Evolutionary conservation across 2,797 vertebrate species (phyloP).

Genomic region (Silurus aristotelis): DNA sequence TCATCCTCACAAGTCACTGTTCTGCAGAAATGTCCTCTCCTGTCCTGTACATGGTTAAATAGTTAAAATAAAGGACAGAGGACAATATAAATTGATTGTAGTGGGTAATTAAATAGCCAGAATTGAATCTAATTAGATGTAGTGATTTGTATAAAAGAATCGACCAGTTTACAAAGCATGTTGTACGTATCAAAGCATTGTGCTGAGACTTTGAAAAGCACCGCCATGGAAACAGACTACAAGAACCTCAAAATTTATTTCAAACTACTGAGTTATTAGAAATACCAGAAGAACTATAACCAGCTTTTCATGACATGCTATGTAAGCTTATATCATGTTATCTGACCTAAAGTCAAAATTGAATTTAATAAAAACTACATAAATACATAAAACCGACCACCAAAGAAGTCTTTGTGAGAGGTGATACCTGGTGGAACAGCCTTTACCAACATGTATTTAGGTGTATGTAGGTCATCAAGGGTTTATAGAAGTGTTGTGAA

Average conservation of each 20-base stretch:
- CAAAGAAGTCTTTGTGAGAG: neutral
- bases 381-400: neutral
- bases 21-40: neutral
- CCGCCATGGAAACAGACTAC: neutral
- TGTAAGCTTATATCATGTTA: neutral
- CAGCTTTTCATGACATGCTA: neutral
- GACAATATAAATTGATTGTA: neutral
- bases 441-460: neutral
- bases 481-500: neutral
- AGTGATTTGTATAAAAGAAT: neutral
- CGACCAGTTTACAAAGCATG: neutral
- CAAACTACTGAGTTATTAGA: neutral
- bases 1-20: neutral
- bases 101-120: neutral
- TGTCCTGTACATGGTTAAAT: neutral
- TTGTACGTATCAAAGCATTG: neutral
- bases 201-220: neutral
- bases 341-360: neutral
- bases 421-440: neutral
- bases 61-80: constrained; percentile 17
- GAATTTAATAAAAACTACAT: neutral
- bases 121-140: neutral
- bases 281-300: neutral
- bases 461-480: neutral
- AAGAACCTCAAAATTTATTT: neutral